Conservation (phyloP, 2,797 vertebrate species). For the Hephaestus fuliginosus region DNA sequence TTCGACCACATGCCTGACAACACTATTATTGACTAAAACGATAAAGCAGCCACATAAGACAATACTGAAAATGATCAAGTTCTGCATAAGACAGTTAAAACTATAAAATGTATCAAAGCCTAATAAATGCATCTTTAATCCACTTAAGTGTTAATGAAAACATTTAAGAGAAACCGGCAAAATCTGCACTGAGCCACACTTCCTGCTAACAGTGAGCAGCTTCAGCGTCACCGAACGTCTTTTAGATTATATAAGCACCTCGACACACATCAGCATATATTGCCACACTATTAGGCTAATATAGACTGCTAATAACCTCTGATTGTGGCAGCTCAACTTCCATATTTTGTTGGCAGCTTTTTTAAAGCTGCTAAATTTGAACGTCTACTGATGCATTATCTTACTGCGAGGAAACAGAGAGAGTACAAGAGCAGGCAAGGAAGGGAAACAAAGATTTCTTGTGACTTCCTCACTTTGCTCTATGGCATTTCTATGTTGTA, state of each 20-base stretch:
- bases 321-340: background rate
- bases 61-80: conserved; percentile 8
- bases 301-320: conserved; percentile 12
- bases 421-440: conserved; percentile 28
- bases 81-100: conserved; percentile 6
- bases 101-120: background rate
- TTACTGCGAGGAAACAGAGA: conserved; percentile 25
- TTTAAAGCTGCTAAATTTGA: background rate
- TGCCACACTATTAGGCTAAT: no score
- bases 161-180: background rate
- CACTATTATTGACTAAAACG: background rate
- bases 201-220: conserved; percentile 17
- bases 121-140: background rate
- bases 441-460: conserved; percentile 65
- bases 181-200: conserved; percentile 14
- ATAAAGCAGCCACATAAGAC: conserved; percentile 16
- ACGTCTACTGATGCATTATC: background rate
- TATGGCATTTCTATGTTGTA: conserved; percentile 29
- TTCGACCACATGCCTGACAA: background rate
- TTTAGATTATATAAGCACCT: background rate
- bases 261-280: background rate
- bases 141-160: background rate
- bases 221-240: background rate
- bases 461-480: conserved; percentile 67
- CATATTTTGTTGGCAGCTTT: background rate